Evolutionary conservation across 2,797 vertebrate species (phyloP), one percentile per base, ranked within the genome.

Genomic region (Gila robusta): DNA sequence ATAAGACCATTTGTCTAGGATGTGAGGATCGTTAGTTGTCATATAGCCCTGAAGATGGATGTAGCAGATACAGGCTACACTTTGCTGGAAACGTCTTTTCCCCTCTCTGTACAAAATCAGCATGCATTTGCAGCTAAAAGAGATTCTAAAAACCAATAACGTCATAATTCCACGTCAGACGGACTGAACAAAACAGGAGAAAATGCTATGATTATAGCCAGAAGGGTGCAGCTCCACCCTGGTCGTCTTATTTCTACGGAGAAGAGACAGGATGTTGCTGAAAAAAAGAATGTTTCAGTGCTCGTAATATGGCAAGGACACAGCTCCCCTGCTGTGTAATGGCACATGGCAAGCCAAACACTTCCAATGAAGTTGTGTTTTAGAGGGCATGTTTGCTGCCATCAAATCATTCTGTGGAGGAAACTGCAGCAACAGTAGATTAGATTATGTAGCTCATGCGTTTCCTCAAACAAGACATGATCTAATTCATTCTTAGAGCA

Each of bases 1-100:
- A 95, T 94, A 93, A 94, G 93, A 93, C 91, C 88, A 93, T 95
- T 95, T 94, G 90, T 95, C 94, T 94, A 93, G 91, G 89, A 90
- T 87, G 91, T 91, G 91, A 82, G 89, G 91, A 92, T 93, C 87
- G 91, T 93, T 92, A 92, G 91, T 92, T 94, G 93, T 93, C 93
- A 93, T 82, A 91, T 39, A 62, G 47, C 71, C 89, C 88, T 71
- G 86, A 91, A 94, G 92, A 94, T 93, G 84, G 93, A 94, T 94
- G 91, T 86, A 90, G 89, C 83, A 83, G 88, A 92, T 89, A 52
- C 47, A 92, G 87, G 87, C 89, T 90, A 87, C 56, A 86, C 73
- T 86, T 72, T 81, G 21, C 89, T 78, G 87, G 86, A 89, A 84
- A 91, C 84, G 84, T 87, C 28, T 79, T 79, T 67, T 21, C 35